Evolutionary conservation across 2,888 invertebrate genomes (phyloP).

Genomic region (Andrena fulva): DNA sequence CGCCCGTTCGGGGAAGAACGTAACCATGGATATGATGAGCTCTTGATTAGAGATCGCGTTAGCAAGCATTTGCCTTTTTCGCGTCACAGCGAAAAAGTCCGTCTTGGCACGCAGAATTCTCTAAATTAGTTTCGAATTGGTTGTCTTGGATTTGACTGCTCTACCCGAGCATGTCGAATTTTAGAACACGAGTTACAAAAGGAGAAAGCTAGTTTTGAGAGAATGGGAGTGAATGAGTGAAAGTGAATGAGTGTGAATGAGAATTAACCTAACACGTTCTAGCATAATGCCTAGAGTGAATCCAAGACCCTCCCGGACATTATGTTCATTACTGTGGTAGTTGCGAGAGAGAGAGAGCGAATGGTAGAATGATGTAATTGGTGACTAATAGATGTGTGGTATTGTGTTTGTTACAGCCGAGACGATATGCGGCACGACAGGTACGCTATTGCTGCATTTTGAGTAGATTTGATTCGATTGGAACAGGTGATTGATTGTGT

Average conservation of each 20-base stretch:
- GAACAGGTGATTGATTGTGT: constrained; percentile 84
- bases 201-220: constrained; percentile 16
- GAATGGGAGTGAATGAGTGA: not conserved
- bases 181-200: constrained; percentile 19
- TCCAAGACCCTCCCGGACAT: constrained; percentile 69
- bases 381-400: constrained; percentile 80
- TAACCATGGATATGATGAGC: constrained; percentile 73
- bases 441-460: constrained; percentile 84
- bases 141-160: constrained; percentile 79
- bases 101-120: constrained; percentile 49
- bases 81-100: constrained; percentile 44
- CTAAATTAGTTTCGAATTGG: constrained; percentile 66
- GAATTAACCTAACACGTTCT: constrained; percentile 29
- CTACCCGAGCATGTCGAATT: constrained; percentile 69
- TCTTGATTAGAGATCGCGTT: constrained; percentile 62
- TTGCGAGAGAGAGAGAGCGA: constrained; percentile 49
- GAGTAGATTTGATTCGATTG: constrained; percentile 82
- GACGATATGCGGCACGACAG: constrained; percentile 85
- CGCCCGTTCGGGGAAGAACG: constrained; percentile 73
- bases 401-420: constrained; percentile 84
- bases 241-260: not conserved
- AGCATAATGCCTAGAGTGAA: constrained; percentile 68
- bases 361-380: constrained; percentile 64
- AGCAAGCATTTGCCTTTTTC: constrained; percentile 53
- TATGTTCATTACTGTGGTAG: constrained; percentile 72